These are phyloP conservation scores for Xenotilapia leptura DNA, from an alignment of 2,113 vertebrate species.

Conservation along the genomic window DNA sequence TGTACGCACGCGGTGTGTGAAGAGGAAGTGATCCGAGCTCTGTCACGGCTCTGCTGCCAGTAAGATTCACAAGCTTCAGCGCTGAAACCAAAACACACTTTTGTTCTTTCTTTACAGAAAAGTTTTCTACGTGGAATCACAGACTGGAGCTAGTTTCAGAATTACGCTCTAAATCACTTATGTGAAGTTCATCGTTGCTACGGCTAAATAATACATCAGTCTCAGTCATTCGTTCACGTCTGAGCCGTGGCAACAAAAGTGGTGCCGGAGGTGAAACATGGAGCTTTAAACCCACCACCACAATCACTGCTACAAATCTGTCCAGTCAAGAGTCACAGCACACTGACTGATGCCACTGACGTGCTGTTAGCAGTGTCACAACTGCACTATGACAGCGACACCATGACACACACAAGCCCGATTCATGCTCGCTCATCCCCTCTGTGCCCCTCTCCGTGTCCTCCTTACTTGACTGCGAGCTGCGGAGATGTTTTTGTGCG, in stretches of 20 bases:
- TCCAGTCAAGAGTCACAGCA: background rate
- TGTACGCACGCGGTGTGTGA: background rate
- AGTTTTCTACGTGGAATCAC: background rate
- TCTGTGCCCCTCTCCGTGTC: background rate
- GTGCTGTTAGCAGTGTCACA: background rate
- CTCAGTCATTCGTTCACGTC: background rate
- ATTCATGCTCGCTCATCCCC: background rate
- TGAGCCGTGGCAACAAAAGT: background rate
- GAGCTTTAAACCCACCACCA: background rate
- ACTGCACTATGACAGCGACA: background rate
- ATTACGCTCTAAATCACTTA: background rate
- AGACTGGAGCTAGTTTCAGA: rapidly evolving
- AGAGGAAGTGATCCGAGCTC: background rate
- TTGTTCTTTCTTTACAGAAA: background rate
- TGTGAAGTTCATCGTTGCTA: background rate
- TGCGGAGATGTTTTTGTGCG: background rate
- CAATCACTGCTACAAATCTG: background rate
- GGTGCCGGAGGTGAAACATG: background rate
- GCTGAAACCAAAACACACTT: background rate
- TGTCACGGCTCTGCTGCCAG: background rate
- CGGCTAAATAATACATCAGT: background rate
- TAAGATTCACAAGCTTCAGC: background rate
- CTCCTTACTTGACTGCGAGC: background rate
- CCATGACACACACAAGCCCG: background rate
- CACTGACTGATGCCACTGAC: background rate